Percentiles rank a stretch among this genome's conserved stretches.
Evolutionary conservation across 2,113 vertebrate genomes (phyloP).

Genomic region (Merops nubicus): DNA sequence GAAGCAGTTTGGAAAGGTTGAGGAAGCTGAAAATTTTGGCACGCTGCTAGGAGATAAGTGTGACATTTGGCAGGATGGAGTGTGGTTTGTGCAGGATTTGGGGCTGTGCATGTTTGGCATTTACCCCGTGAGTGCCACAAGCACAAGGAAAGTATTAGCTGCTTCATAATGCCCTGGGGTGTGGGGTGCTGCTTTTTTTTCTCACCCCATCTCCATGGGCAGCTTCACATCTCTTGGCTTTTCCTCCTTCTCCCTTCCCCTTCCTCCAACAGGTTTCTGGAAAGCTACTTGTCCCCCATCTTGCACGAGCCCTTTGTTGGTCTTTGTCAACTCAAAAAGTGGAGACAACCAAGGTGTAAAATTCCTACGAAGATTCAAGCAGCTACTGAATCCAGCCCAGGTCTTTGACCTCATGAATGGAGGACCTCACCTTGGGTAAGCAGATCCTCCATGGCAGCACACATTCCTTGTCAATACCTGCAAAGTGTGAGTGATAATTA

Average conservation of each 20-base stretch:
- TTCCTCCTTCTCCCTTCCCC: background rate
- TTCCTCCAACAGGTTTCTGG: constrained; percentile 88
- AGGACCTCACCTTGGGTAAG: constrained; percentile 96
- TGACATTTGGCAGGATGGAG: background rate
- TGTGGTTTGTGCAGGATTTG: background rate
- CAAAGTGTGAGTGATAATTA: background rate
- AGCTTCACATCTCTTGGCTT: background rate
- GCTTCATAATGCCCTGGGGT: background rate
- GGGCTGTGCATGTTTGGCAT: background rate
- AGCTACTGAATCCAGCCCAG: constrained; percentile 95
- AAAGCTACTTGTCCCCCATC: constrained; percentile 95
- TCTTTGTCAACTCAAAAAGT: constrained; percentile 97
- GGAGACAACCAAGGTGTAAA: constrained; percentile 98
- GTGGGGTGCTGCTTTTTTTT: background rate
- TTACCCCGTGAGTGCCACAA: background rate
- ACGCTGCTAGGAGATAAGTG: background rate
- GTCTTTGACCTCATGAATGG: constrained; percentile 99
- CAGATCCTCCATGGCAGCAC: background rate
- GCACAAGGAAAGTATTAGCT: background rate
- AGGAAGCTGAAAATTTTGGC: background rate
- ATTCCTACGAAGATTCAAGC: constrained; percentile 95
- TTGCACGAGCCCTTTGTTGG: constrained; percentile 92
- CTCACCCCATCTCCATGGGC: background rate
- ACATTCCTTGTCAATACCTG: background rate
- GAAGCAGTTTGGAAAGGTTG: background rate